These are phyloP conservation scores for Brotula barbata DNA, from an alignment of 2,797 vertebrate species.

Conservation along the genomic window DNA sequence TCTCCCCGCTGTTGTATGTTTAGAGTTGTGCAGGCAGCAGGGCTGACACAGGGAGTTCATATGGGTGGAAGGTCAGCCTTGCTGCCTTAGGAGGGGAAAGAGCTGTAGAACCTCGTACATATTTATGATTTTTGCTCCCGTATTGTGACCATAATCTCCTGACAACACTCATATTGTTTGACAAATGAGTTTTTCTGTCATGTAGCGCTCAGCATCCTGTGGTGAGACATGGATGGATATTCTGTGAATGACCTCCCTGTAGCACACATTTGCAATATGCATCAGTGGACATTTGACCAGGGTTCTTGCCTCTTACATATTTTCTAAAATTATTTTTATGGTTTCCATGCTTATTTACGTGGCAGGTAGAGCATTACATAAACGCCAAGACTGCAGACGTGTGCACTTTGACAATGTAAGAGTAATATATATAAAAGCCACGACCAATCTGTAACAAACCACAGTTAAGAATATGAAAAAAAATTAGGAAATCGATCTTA, in stretches of 20 bases:
- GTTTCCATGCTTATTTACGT: neutral
- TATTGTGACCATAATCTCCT: conserved; percentile 57
- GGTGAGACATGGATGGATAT: conserved; percentile 23
- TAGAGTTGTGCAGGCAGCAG: conserved; percentile 55
- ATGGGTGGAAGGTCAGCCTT: conserved; percentile 53
- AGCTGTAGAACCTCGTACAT: conserved; percentile 51
- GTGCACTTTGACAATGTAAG: neutral
- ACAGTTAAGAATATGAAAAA: neutral
- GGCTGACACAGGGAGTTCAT: conserved; percentile 43
- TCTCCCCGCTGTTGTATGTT: conserved; percentile 28
- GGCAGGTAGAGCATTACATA: neutral
- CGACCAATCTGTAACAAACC: conserved; percentile 1
- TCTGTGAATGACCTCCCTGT: conserved; percentile 41
- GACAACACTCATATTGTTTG: conserved; percentile 62
- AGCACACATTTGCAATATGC: conserved; percentile 36
- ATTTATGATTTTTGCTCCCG: conserved; percentile 61
- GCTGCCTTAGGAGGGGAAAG: conserved; percentile 32
- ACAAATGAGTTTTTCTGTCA: conserved; percentile 58
- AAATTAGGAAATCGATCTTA: no score
- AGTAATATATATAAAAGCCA: neutral
- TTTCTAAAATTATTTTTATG: conserved; percentile 10
- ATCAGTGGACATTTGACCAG: conserved; percentile 31
- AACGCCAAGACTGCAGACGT: neutral
- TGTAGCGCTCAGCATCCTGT: conserved; percentile 35
- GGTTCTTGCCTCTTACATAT: conserved; percentile 15